These are phyloP conservation scores for Chiridota heheva DNA, from an alignment of 35 echinoderm and acorn worm genomes.

Conservation along the genomic window DNA sequence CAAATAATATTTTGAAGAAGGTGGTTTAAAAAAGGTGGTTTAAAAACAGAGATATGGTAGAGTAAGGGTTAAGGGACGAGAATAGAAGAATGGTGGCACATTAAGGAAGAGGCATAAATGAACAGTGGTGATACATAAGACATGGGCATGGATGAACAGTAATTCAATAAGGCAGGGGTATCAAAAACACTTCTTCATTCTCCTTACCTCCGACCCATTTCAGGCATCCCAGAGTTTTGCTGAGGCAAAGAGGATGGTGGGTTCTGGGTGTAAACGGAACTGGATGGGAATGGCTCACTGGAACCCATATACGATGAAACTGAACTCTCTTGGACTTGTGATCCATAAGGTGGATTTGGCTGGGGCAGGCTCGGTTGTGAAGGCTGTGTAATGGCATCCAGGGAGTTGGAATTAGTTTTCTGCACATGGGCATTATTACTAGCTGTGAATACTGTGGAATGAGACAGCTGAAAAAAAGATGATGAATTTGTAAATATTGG, in stretches of 20 bases:
- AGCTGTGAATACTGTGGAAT: constrained; percentile 25
- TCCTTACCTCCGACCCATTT: constrained; percentile 30
- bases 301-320: background rate
- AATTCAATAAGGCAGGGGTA: too few species aligned
- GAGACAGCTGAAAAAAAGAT: background rate
- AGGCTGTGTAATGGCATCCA: constrained; percentile 1
- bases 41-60: too few species aligned
- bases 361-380: constrained; percentile 1
- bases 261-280: constrained; percentile 15
- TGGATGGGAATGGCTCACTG: constrained; percentile 28
- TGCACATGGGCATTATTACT: background rate
- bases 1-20: too few species aligned
- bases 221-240: constrained; percentile 41
- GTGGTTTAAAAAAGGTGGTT: too few species aligned
- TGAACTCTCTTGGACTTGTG: constrained; percentile 19
- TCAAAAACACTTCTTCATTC: too few species aligned
- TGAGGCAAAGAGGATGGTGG: constrained; percentile 12
- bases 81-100: too few species aligned
- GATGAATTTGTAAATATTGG: background rate
- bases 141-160: too few species aligned
- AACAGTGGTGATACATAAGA: too few species aligned
- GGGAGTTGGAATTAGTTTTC: background rate
- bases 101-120: too few species aligned
- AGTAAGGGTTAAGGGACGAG: too few species aligned
- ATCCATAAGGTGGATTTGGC: background rate